Conservation (phyloP, 2,797 vertebrate species). For the Leuciscus waleckii region DNA sequence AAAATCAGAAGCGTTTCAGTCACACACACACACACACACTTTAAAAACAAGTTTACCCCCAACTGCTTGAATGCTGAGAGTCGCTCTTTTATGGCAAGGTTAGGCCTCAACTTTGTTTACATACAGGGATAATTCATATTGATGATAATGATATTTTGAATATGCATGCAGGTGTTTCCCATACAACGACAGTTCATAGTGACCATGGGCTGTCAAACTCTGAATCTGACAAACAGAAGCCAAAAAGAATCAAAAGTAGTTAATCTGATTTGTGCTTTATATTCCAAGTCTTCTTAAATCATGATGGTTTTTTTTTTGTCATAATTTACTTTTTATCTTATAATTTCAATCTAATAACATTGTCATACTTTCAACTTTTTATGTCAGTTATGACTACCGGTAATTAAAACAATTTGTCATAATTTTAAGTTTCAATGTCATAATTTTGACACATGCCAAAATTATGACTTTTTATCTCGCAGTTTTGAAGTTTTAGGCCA, state of each 20-base stretch:
- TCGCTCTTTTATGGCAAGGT: slow-evolving; percentile 2
- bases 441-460: not conserved
- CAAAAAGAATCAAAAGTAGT: not conserved
- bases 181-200: not conserved
- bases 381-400: not conserved
- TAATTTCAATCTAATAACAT: not conserved
- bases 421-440: not conserved
- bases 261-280: not conserved
- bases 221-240: not conserved
- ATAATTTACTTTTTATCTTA: not conserved
- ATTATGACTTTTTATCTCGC: not conserved
- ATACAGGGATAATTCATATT: not conserved
- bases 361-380: not conserved
- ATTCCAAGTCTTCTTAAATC: not conserved
- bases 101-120: not conserved
- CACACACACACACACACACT: not conserved
- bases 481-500: not conserved
- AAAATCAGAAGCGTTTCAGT: slow-evolving; percentile 44
- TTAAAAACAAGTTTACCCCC: slow-evolving; percentile 49
- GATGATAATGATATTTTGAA: not conserved
- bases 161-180: not conserved
- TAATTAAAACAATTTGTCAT: not conserved
- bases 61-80: not conserved
- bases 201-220: not conserved
- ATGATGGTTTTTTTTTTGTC: not conserved